Evolutionary conservation across 35 echinoderm and acorn worm species (phyloP), one percentile per base, ranked within the genome.

Genomic region (Heliocidaris erythrogramma): DNA sequence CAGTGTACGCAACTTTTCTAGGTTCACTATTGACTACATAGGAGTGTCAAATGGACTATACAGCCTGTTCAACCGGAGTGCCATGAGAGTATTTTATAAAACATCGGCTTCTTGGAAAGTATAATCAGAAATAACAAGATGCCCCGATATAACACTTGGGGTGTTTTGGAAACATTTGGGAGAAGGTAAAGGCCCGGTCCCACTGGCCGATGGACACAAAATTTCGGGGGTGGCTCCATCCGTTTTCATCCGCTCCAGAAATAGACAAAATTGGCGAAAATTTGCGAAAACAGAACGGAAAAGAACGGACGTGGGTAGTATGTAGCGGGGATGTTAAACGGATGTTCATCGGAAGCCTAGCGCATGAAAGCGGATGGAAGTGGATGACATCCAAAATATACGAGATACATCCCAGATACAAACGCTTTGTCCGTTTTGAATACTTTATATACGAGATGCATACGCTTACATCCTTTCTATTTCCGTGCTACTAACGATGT

Each of bases 151-250:
- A n/a, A n/a, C n/a, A n/a, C n/a, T n/a, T n/a, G n/a, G n/a, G n/a
- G n/a, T n/a, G n/a, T n/a, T n/a, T n/a, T n/a, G n/a, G n/a, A n/a
- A n/a, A n/a, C n/a, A n/a, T n/a, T n/a, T n/a, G n/a, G n/a, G n/a
- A n/a, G n/a, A n/a, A n/a, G n/a, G n/a, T n/a, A 88, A 88, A 88
- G 86, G 86, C 86, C 86, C n/a, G 86, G 86, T 88, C 86, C 86
- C 86, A 88, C 86, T 88, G 86, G 86, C 86, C 6, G 86, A 88
- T 32, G 86, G 86, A 88, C 86, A 88, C 86, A 88, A 88, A 88
- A 88, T n/a, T n/a, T n/a, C n/a, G n/a, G n/a, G n/a, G n/a, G n/a
- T n/a, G n/a, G n/a, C n/a, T n/a, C n/a, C 86, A 88, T 88, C 86
- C 86, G 86, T 48, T 88, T 88, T 88, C 86, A 88, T 88, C 86